Base-by-base conservation (phyloP, 1,140 invertebrate genomes). In the Bombus sylvicola region DNA sequence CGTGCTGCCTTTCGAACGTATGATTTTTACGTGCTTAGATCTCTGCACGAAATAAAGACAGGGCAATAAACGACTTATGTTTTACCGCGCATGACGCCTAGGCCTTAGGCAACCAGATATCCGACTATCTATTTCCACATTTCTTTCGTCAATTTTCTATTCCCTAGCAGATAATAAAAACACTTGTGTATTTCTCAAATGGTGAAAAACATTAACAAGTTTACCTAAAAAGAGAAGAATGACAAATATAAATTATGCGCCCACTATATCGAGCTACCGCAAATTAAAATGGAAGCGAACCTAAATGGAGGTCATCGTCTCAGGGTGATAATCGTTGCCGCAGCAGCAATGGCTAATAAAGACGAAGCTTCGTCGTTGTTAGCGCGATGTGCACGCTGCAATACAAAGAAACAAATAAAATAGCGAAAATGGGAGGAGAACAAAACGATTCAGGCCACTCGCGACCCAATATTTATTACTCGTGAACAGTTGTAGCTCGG, bases 381-480 rank as follows among this genome's bases (percentile, higher is more conserved):
- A 66, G 18, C 53, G 18, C 25, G 2, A 34, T 3, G 22, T 28
- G n/a, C 12, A 3, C 22, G 76, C 4, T 10, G 18, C 5, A 13
- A 4, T 43, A 15, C 41, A 43, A 43, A 34, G 53, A 62, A 22
- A 76, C 8, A 62, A 64, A 57, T 28, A 53, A 34, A 57, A 62
- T 71, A 34, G 28, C 5, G 37, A 66, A 66, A 12, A 18, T 9
- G 25, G 43, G 15, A 28, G 37, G 12, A 22, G 41, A 28, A 0
- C 5, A n/a, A 12, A 74, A 12, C 39, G 37, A 37, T 74, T 74
- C 31, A 13, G 9, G n/a, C 12, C 12, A 28, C 68, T 31, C 43
- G 34, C 53, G 39, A 34, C 18, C 37, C n/a, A n/a, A 62, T 82
- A 74, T 53, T 82, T 74, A 83, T 77, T 77, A 57, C 62, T 68